These are phyloP conservation scores for Monodelphis domestica DNA, from an alignment of 2,797 vertebrate genomes.

Conservation along the genomic window DNA sequence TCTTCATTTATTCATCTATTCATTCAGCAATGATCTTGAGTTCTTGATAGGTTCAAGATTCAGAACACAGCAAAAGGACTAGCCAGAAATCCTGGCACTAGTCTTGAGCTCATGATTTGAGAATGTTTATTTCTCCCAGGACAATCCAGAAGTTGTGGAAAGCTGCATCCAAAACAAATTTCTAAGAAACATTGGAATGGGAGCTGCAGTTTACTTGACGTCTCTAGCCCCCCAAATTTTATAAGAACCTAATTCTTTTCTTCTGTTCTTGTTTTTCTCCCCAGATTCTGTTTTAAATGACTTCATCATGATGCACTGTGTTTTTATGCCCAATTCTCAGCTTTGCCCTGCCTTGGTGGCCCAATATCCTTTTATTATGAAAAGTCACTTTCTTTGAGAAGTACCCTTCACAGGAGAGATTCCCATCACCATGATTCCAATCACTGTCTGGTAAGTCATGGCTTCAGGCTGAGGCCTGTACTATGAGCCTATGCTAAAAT, in stretches of 20 bases:
- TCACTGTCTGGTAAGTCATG: slow-evolving; percentile 36
- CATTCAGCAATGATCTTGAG: neutral
- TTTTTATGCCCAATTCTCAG: slow-evolving; percentile 96
- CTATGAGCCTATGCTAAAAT: neutral
- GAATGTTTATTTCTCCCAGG: neutral
- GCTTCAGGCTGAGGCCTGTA: neutral
- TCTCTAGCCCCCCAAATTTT: slow-evolving; percentile 45
- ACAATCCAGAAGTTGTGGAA: neutral
- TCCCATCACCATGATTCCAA: neutral
- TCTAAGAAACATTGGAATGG: slow-evolving; percentile 10
- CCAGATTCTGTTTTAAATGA: slow-evolving; percentile 94
- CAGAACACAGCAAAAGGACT: neutral
- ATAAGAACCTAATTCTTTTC: slow-evolving; percentile 55
- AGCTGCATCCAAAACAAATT: neutral
- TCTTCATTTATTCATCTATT: neutral
- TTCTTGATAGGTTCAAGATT: neutral
- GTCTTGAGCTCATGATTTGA: neutral
- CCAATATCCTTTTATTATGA: slow-evolving; percentile 95
- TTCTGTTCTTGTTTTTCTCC: slow-evolving; percentile 72
- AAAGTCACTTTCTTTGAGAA: slow-evolving; percentile 50
- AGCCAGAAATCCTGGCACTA: neutral
- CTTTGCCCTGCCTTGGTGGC: slow-evolving; percentile 94
- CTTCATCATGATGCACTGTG: slow-evolving; percentile 97
- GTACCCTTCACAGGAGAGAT: fast-evolving
- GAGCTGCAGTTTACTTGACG: slow-evolving; percentile 30